Evolutionary conservation across 2,888 invertebrate species (phyloP), one percentile per base, ranked within the genome.

Genomic region (Scelioninae gen. 1): DNA sequence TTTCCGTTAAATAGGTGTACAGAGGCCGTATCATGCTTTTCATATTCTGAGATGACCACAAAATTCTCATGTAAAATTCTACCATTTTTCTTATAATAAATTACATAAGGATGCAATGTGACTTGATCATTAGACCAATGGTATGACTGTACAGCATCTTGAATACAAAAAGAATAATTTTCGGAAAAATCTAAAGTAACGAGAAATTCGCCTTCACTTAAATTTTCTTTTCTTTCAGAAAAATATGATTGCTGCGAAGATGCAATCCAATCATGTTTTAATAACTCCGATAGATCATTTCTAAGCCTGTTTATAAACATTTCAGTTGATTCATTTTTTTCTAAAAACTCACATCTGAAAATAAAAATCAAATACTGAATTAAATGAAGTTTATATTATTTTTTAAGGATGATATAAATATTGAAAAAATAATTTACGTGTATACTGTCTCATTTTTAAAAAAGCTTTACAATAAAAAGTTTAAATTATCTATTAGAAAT

Each of bases 21-120:
- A 34, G 16, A 2, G 3, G n/a, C 13, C n/a, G 69, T 43, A 9
- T 69, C 56, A 47, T 69, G 56, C 13, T 69, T 62, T 49, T 63
- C 34, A n/a, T 63, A 13, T 47, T 62, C 62, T 3, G 62, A 62
- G 31, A 62, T 62, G 1, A 62, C 31, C 9, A 62, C 31, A 31
- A 62, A 62, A 7, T 62, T 62, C 0, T 40, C 5, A 51, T 9
- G 29, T 7, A 9, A 51, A 15, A 51, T 51, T 23, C 29, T 51
- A 11, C 10, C 49, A 15, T 51, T 4, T 51, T 23, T 51, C 8
- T 31, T 45, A 7, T 23, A 13, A 38, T 63, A 63, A n/a, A 49
- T 63, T n/a, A n/a, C n/a, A n/a, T n/a, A n/a, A n/a, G n/a, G n/a
- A n/a, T n/a, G n/a, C n/a, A n/a, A n/a, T n/a, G 60, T 60, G 10